Conservation (phyloP, 2,888 invertebrate species). For the Thereva unica region DNA sequence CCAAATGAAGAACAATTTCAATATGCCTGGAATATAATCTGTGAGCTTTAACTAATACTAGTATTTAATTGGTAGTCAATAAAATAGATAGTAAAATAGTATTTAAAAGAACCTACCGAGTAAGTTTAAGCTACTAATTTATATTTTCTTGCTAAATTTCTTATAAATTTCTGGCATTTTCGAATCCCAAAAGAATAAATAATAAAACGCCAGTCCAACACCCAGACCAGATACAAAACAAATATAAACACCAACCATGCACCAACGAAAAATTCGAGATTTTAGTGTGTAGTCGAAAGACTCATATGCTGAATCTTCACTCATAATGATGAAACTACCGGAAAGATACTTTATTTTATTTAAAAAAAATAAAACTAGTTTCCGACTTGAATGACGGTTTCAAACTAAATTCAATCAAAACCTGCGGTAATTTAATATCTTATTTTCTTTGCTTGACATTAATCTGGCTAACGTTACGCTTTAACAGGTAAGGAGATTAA, state of each 20-base stretch:
- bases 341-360: no score
- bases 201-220: constrained; percentile 54
- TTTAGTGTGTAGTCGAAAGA: neutral
- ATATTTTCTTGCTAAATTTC: constrained; percentile 1
- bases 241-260: constrained; percentile 53
- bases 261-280: constrained; percentile 46
- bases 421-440: constrained; percentile 12
- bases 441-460: neutral
- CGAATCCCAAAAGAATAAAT: constrained; percentile 57
- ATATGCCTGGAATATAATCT: no score
- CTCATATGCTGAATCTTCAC: no score
- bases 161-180: constrained; percentile 49
- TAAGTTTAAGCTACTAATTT: neutral
- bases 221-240: constrained; percentile 54
- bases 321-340: no score
- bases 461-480: neutral
- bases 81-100: no score
- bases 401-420: constrained; percentile 24
- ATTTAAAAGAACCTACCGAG: no score
- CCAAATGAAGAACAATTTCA: no score
- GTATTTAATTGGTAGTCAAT: no score
- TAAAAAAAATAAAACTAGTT: no score
- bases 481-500: neutral
- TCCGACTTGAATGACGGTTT: constrained; percentile 1
- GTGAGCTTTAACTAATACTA: no score